A percentile compares a stretch with the other conserved stretches of the same genome.
phyloP scores from a whole-genome alignment of 1,140 invertebrate species.

The Drosophila prosaltans region DNA sequence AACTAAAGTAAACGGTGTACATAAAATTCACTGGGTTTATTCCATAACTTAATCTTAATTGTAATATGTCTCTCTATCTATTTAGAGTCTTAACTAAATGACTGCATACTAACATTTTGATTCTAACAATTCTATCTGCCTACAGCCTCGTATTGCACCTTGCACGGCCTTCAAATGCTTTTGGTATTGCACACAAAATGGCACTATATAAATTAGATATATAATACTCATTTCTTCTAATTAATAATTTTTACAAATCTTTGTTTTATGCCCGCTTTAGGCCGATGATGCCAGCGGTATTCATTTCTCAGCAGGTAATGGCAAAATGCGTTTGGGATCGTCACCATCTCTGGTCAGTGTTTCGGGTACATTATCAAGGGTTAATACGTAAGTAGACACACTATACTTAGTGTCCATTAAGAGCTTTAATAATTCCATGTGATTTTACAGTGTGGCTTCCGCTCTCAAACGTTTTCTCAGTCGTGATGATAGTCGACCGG shows the following conservation, averaged over 20 bases:
- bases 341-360: slow-evolving; percentile 84
- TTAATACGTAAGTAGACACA: slow-evolving; percentile 84
- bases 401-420: no score
- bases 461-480: slow-evolving; percentile 90
- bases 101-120: slow-evolving; percentile 78
- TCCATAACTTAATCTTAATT: slow-evolving; percentile 26
- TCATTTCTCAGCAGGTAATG: slow-evolving; percentile 87
- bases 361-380: slow-evolving; percentile 87
- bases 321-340: slow-evolving; percentile 83
- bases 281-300: slow-evolving; percentile 89
- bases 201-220: slow-evolving; percentile 19
- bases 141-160: slow-evolving; percentile 71
- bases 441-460: slow-evolving; percentile 85
- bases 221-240: not conserved
- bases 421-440: no score
- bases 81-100: slow-evolving; percentile 39
- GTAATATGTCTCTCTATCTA: slow-evolving; percentile 58
- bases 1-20: not conserved
- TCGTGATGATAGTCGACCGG: slow-evolving; percentile 85
- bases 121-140: slow-evolving; percentile 73
- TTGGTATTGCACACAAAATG: slow-evolving; percentile 50
- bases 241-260: not conserved
- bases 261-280: slow-evolving; percentile 23
- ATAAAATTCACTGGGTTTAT: slow-evolving; percentile 26
- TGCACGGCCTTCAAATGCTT: slow-evolving; percentile 64